phyloP scores from a whole-genome alignment of 2,113 vertebrate genomes.

The Serinus canaria region DNA sequence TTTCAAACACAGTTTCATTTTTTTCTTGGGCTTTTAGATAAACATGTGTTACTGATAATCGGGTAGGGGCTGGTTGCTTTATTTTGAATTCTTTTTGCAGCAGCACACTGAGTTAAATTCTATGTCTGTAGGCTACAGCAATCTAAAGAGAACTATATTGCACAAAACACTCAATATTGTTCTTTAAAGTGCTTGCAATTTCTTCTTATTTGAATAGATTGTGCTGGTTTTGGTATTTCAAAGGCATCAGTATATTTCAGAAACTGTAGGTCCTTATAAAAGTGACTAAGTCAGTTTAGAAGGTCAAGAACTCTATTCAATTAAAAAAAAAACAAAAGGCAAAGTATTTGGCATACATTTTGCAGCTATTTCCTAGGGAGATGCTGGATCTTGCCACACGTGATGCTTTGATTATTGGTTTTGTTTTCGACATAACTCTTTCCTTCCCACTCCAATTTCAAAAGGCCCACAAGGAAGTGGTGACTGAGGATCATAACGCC shows the following conservation, averaged over 20 bases:
- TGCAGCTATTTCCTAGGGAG: slow-evolving; percentile 43
- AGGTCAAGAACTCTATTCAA: not conserved
- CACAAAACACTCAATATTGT: not conserved
- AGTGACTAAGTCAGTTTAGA: not conserved
- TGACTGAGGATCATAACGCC: not conserved
- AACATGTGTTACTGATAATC: not conserved
- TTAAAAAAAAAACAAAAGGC: not conserved
- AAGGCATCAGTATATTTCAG: not conserved
- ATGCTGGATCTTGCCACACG: not conserved
- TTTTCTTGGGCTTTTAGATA: slow-evolving; percentile 12
- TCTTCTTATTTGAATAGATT: not conserved
- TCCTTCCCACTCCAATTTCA: not conserved
- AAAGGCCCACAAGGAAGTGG: not conserved
- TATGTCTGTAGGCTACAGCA: not conserved
- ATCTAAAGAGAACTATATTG: not conserved
- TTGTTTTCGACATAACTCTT: not conserved
- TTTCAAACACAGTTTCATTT: slow-evolving; percentile 35
- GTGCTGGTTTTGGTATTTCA: not conserved
- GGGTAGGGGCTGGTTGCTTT: not conserved
- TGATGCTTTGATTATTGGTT: slow-evolving; percentile 30
- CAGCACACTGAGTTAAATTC: slow-evolving; percentile 4
- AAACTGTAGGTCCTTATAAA: not conserved
- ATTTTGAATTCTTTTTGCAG: not conserved
- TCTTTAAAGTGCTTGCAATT: not conserved
- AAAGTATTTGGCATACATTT: slow-evolving; percentile 11